Percentiles rank a stretch among this genome's conserved stretches.
Evolutionary conservation across 2,113 vertebrate species (phyloP).

Genomic region (Scalopus aquaticus): DNA sequence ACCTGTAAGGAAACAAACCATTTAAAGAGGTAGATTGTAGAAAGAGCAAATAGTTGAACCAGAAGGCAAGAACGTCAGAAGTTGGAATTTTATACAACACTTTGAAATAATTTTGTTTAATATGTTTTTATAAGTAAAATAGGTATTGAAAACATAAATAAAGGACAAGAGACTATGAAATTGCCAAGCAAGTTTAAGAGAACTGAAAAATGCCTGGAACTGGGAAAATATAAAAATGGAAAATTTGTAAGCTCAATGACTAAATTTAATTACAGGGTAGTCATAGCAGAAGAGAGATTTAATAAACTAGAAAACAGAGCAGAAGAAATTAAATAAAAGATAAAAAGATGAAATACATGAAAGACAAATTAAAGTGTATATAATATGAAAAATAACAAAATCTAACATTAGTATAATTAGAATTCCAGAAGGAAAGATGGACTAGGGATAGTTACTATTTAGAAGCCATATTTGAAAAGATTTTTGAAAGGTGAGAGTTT

Average conservation of each 20-base stretch:
- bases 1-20: neutral
- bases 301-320: neutral
- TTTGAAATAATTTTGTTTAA: neutral
- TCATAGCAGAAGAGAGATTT: neutral
- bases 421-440: neutral
- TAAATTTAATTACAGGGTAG: neutral
- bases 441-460: neutral
- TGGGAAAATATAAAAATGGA: neutral
- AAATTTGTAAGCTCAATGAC: neutral
- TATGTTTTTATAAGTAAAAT: constrained; percentile 14
- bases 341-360: neutral
- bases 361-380: neutral
- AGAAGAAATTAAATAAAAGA: neutral
- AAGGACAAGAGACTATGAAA: neutral
- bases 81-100: neutral
- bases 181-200: constrained; percentile 4
- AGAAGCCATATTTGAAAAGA: neutral
- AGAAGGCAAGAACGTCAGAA: neutral
- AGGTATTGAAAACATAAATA: neutral
- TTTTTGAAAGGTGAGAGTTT: neutral
- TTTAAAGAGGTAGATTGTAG: neutral
- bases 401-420: neutral
- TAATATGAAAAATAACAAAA: neutral
- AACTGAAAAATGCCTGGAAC: constrained; percentile 30
- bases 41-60: neutral